A percentile compares a stretch with the other conserved stretches of the same genome.
Conservation (phyloP, 2,113 vertebrate genomes). For the Cyphomyrus plagiostoma region DNA sequence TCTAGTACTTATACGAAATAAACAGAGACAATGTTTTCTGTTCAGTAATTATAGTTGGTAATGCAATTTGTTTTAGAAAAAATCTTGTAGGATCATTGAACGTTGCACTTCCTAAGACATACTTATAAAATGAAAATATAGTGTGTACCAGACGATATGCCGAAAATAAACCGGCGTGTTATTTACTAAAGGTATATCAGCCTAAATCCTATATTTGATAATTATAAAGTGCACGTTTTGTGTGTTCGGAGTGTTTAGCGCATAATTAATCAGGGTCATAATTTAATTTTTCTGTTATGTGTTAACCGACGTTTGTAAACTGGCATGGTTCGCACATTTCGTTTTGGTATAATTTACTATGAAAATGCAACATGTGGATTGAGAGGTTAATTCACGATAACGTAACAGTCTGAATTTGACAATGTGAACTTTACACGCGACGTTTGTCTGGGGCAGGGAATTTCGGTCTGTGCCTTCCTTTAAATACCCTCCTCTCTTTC, state of each 20-base stretch:
- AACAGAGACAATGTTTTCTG: background rate
- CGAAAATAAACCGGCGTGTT: background rate
- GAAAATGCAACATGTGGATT: background rate
- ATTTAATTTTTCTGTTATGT: background rate
- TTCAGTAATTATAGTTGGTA: background rate
- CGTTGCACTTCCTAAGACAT: background rate
- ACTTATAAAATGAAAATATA: background rate
- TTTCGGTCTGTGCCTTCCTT: conserved; percentile 11
- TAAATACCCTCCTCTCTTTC: conserved; percentile 39
- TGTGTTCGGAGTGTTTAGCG: background rate
- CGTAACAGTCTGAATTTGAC: background rate
- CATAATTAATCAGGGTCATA: background rate
- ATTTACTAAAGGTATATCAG: background rate
- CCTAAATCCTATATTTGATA: background rate
- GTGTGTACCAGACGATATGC: background rate
- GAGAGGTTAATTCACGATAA: background rate
- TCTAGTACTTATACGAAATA: background rate
- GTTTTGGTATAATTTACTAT: background rate
- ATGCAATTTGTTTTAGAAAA: background rate
- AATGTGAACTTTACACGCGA: background rate
- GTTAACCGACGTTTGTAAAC: background rate
- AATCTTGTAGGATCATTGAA: background rate
- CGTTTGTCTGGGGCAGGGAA: background rate
- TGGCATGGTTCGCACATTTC: background rate
- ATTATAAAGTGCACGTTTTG: background rate